Evolutionary conservation across 1,140 invertebrate species (phyloP).

Genomic region (Drosophila nikananu): DNA sequence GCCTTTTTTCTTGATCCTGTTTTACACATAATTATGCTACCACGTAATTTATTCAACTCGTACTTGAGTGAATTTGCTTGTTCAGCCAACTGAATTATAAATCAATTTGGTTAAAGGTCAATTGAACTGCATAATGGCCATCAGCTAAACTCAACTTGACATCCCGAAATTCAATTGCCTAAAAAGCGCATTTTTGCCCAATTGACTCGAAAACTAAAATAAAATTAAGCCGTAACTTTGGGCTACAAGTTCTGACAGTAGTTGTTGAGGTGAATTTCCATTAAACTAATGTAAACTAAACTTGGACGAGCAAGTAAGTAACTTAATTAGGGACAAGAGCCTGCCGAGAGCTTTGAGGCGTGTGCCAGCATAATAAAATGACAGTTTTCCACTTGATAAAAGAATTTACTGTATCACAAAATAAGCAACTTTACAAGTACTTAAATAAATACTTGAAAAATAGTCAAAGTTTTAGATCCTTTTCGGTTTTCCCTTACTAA

Average conservation of each 20-base stretch:
- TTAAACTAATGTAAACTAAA: slow-evolving; percentile 1
- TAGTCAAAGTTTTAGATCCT: background rate
- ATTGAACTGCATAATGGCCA: slow-evolving; percentile 1
- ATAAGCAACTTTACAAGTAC: background rate
- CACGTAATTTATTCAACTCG: slow-evolving; percentile 11
- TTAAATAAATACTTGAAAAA: background rate
- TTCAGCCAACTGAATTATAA: slow-evolving; percentile 4
- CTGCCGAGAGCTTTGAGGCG: background rate
- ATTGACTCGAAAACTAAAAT: background rate
- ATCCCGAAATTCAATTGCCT: background rate
- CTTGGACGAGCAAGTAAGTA: background rate
- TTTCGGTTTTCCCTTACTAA: background rate
- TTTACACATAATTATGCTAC: background rate
- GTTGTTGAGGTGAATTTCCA: background rate
- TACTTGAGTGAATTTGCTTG: background rate
- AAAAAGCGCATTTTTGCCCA: background rate
- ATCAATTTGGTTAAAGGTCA: background rate
- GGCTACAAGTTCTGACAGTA: background rate
- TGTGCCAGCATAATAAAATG: background rate
- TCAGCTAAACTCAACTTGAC: background rate
- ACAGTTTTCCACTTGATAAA: background rate
- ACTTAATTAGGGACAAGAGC: background rate
- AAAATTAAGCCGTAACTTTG: background rate
- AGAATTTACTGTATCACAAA: no score
- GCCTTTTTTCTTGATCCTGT: background rate